Evolutionary conservation across 1,140 invertebrate species (phyloP).

Genomic region (Carposina sasakii): DNA sequence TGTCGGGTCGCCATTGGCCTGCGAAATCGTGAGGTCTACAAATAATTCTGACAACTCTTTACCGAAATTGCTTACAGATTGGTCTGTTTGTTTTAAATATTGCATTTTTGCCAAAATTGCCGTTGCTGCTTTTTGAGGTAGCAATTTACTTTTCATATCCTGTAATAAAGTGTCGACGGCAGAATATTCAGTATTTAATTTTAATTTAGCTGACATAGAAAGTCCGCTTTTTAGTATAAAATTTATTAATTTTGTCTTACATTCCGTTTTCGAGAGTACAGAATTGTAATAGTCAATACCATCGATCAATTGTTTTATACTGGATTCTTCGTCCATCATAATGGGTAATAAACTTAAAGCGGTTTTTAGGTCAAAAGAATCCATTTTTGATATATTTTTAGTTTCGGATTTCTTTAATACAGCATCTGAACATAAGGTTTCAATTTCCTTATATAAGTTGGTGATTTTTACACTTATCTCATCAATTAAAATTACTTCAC

Average conservation of each 20-base stretch:
- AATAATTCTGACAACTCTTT: slow-evolving; percentile 1
- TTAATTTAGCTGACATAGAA: not conserved
- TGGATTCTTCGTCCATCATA: not conserved
- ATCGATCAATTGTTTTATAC: not conserved
- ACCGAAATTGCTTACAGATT: not conserved
- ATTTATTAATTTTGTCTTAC: not conserved
- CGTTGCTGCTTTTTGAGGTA: not conserved
- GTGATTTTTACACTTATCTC: too few species aligned
- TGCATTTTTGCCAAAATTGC: not conserved
- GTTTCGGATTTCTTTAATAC: not conserved
- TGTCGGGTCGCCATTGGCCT: not conserved
- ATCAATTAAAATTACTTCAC: too few species aligned
- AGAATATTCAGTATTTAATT: not conserved
- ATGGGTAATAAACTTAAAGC: not conserved
- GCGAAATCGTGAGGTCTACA: slow-evolving; percentile 1
- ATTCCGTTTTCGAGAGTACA: not conserved
- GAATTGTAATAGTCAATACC: not conserved
- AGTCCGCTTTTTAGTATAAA: not conserved
- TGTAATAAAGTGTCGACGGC: not conserved
- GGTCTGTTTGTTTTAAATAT: not conserved
- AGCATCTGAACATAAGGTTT: not conserved
- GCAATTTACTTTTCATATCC: not conserved
- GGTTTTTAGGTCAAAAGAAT: not conserved
- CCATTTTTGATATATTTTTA: not conserved
- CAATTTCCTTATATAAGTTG: not conserved